Base-by-base conservation (phyloP, 2,113 vertebrate species). In the Indicator maculatus region DNA sequence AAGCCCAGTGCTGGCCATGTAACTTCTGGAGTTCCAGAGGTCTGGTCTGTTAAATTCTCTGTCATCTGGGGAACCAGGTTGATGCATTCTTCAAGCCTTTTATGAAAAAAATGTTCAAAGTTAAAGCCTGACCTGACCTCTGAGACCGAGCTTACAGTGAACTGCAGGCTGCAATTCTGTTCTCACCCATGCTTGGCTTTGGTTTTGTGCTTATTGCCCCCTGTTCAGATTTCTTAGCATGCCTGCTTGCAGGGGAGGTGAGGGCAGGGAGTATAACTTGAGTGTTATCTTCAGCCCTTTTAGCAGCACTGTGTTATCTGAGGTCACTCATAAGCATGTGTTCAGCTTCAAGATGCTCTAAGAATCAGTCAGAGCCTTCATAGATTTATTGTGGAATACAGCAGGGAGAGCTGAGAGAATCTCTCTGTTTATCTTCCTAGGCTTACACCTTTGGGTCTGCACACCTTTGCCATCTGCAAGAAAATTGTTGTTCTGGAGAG, bases 41-140 rank as follows among this genome's bases (percentile, higher is more conserved):
- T 45, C 47, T 73, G 39, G 11, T 87, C 53, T 87, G 59, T 70
- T 87, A 53, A 83, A 47, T 56, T 77, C 67, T 83, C 24, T 91
- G 41, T 0, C 0, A 15, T 69, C 39, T 65, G 38, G 53, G 44
- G 39, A 89, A 56, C 45, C 6, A n/a, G 20, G 20, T 21, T 7
- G 7, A 6, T 61, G 45, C 12, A 0, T 89, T 90, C 50, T 41
- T 87, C 66, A 73, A 84, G 52, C 4, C n/a, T 71, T 64, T 53
- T 38, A 16, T 41, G 3, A 47, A 66, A 45, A 45, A 81, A 18
- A 8, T 41, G 12, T 30, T 67, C 13, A 16, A 69, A 74, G 11
- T 44, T 75, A 61, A 45, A 92, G 16, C 8, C 44, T 72, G 69
- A 59, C 19, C 26, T 60, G 45, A 19, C 72, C 67, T 85, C 41